Percentiles rank a stretch among this genome's conserved stretches.
phyloP scores from a whole-genome alignment of 1,140 invertebrate species.

The Potamilus streckersoni region DNA sequence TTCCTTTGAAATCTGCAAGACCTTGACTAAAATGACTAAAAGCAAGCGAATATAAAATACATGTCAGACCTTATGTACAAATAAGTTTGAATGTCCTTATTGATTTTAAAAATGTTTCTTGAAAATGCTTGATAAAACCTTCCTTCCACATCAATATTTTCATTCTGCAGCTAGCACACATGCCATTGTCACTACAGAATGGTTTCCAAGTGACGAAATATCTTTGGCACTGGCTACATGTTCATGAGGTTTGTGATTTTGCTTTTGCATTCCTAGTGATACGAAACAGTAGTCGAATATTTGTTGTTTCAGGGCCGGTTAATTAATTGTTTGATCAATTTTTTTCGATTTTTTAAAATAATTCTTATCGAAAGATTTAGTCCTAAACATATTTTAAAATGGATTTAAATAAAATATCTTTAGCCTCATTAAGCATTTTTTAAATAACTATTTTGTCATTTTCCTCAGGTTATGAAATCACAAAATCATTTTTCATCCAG shows the following conservation, averaged over 20 bases:
- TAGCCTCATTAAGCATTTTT: neutral
- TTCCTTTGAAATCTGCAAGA: no score
- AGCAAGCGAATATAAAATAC: no score
- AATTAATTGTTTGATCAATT: neutral
- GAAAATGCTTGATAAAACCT: neutral
- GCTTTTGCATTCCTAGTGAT: neutral
- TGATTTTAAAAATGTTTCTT: conserved; percentile 9
- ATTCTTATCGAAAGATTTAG: neutral
- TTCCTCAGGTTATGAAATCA: no score
- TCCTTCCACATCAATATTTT: neutral
- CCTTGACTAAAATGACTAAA: no score
- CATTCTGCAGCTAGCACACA: conserved; percentile 26
- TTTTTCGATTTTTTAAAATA: neutral
- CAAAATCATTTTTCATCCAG: no score
- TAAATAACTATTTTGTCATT: no score
- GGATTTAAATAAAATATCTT: neutral
- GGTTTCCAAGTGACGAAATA: conserved; percentile 50
- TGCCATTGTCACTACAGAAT: conserved; percentile 46
- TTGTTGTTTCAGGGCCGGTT: neutral
- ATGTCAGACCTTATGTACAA: no score
- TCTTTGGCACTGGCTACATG: conserved; percentile 56
- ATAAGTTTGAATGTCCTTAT: neutral
- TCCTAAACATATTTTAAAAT: neutral
- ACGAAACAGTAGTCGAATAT: neutral
- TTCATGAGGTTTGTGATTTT: conserved; percentile 46